phyloP scores from a whole-genome alignment of 1,140 invertebrate genomes.

The Sitodiplosis mosellana region DNA sequence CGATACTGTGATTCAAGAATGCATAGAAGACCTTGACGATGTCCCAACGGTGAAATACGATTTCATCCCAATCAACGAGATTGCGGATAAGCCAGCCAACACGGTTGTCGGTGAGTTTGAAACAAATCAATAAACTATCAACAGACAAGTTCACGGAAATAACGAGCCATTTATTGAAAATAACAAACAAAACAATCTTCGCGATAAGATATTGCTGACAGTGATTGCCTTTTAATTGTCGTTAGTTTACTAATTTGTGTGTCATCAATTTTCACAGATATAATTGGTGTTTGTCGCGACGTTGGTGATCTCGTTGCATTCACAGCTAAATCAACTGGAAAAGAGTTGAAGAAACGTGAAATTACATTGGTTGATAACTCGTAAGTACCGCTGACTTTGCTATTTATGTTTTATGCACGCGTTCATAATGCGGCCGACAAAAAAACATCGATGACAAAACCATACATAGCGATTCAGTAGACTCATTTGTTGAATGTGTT shows the following conservation, averaged over 20 bases:
- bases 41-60: constrained; percentile 71
- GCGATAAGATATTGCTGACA: too few relatives aligned
- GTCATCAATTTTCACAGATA: constrained; percentile 43
- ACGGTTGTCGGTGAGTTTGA: constrained; percentile 46
- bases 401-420: too few relatives aligned
- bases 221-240: too few relatives aligned
- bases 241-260: neutral
- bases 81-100: constrained; percentile 47
- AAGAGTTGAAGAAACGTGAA: constrained; percentile 80
- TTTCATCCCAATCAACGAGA: constrained; percentile 59
- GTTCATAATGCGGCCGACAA: too few relatives aligned
- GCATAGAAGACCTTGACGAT: constrained; percentile 38
- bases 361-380: constrained; percentile 61
- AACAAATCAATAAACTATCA: too few relatives aligned
- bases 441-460: too few relatives aligned
- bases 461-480: too few relatives aligned
- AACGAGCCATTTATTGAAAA: too few relatives aligned
- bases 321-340: constrained; percentile 49
- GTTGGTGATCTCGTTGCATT: constrained; percentile 52
- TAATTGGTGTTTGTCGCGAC: constrained; percentile 76
- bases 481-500: too few relatives aligned
- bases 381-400: too few relatives aligned
- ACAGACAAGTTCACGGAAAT: too few relatives aligned
- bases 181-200: too few relatives aligned
- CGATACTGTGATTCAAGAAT: constrained; percentile 59